Percentiles rank a stretch among this genome's conserved stretches.
Evolutionary conservation across 2,113 vertebrate species (phyloP).

Genomic region (Clinocottus analis): DNA sequence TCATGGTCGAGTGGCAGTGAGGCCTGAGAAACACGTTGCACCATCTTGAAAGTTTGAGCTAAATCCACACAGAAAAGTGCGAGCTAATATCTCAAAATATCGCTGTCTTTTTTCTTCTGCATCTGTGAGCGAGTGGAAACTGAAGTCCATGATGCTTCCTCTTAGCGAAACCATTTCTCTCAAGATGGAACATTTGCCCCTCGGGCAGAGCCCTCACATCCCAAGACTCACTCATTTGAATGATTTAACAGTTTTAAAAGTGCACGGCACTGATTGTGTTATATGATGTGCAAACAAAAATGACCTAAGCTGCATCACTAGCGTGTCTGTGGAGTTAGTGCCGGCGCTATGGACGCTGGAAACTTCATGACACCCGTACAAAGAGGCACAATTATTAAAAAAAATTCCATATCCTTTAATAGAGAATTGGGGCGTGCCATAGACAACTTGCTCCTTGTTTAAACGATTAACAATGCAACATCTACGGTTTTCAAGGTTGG

Average conservation of each 20-base stretch:
- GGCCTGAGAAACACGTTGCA: conserved; percentile 6
- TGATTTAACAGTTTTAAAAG: not conserved
- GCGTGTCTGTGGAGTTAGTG: not conserved
- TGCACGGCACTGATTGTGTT: not conserved
- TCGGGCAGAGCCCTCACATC: not conserved
- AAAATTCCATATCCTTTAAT: not conserved
- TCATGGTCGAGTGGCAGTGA: conserved; percentile 21
- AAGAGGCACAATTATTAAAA: conserved; percentile 1
- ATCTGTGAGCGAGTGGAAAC: not conserved
- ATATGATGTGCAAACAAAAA: not conserved
- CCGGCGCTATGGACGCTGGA: not conserved
- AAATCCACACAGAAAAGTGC: not conserved
- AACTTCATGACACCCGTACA: not conserved
- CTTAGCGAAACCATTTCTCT: not conserved
- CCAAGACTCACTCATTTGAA: not conserved
- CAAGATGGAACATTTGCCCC: not conserved
- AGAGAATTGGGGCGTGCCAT: not conserved
- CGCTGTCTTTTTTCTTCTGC: not conserved
- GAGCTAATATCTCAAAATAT: not conserved
- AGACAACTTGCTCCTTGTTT: conserved; percentile 5
- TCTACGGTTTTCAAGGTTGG: conserved; percentile 47
- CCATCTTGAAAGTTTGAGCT: not conserved
- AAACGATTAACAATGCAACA: conserved; percentile 5
- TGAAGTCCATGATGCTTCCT: not conserved
- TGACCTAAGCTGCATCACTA: not conserved